Base-by-base conservation (phyloP, 2,888 invertebrate species). In the Morpho helenor region DNA sequence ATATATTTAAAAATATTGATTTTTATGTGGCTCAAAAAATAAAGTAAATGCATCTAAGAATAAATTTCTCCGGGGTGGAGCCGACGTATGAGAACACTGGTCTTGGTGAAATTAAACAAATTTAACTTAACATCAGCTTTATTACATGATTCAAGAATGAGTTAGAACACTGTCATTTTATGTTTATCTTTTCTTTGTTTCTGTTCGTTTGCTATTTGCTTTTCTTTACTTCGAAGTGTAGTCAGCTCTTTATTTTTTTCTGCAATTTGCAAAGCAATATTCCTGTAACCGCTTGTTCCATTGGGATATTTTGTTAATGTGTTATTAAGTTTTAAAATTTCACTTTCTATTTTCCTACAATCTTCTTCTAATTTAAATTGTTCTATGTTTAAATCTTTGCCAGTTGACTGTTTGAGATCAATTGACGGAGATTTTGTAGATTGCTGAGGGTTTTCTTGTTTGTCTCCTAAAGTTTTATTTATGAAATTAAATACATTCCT, bases 401-500 rank as follows among this genome's bases (percentile, higher is more conserved):
- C 93, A 0, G 94, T 91, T 9, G 92, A 91, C 60, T 91, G 84
- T 68, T 91, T 92, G 3, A 92, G 75, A 59, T 88, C 76, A 47
- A 84, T 62, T 7, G 72, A 53, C 3, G 71, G 49, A 41, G 67
- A 61, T 40, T 49, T 66, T 3, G 58, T 56, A 8, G 71, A 63
- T 52, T 68, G 61, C 45, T 71, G 60, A 9, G 63, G 48, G 9
- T 68, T 67, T 3, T 76, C 77, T 2, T 65, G 42, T 64, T 78
- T 85, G 66, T 87, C 82, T 1, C 91, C 89, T 49, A 95, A 78
- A 16, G 92, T 93, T 53, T 90, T 88, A 72, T 96, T 96, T 31
- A 97, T 91, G 70, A 96, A 95, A 75, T 94, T 93, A 74, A 97
- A 96, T 1, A 96, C 93, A 74, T 95, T 93, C 49, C 90, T 87